Evolutionary conservation across 2,888 invertebrate genomes (phyloP).

Genomic region (Pyrocoelia pectoralis): DNA sequence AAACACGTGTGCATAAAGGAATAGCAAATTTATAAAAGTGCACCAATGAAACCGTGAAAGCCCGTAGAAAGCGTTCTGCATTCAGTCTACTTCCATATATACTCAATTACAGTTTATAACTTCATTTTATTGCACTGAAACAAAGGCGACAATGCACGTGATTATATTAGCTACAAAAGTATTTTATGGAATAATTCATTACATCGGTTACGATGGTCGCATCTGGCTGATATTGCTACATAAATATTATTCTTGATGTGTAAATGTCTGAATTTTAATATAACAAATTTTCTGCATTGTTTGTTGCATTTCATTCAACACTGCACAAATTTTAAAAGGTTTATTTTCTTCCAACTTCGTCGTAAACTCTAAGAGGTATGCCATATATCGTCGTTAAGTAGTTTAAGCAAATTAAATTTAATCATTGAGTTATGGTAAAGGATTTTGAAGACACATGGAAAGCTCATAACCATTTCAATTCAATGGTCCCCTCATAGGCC

Average conservation of each 20-base stretch:
- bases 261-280: slow-evolving; percentile 46
- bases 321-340: no score
- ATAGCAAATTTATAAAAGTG: no score
- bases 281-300: slow-evolving; percentile 7
- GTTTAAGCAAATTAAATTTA: no score
- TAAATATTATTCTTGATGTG: slow-evolving; percentile 52
- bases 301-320: slow-evolving; percentile 37
- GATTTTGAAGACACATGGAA: no score
- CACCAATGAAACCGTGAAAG: not conserved
- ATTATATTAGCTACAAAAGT: slow-evolving; percentile 5
- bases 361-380: no score
- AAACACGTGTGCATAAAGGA: no score
- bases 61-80: not conserved
- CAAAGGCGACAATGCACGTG: slow-evolving; percentile 2
- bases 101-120: not conserved
- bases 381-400: no score
- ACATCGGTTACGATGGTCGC: slow-evolving; percentile 52
- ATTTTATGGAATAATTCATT: slow-evolving; percentile 18
- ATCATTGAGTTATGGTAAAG: no score
- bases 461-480: no score
- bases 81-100: not conserved
- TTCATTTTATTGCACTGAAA: not conserved
- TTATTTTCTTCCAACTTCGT: no score
- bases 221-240: slow-evolving; percentile 53
- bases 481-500: no score